Conservation (phyloP, 2,888 invertebrate genomes). For the Clunio marinus region DNA sequence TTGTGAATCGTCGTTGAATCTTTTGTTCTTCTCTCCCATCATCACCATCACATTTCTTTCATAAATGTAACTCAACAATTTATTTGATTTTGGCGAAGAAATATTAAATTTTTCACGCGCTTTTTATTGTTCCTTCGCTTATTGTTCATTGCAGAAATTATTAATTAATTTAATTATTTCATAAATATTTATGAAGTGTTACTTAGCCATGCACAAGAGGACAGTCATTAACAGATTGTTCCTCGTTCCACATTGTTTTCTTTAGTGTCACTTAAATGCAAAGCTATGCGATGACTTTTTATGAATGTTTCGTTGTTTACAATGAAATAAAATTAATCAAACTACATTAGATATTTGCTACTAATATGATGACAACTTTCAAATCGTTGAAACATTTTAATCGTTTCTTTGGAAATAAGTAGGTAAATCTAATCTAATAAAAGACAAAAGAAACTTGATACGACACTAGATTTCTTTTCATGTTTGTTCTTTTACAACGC, state of each 20-base stretch:
- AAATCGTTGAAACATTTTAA: too few relatives aligned
- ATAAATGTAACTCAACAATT: constrained; percentile 4
- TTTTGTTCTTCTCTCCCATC: not conserved
- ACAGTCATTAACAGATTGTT: constrained; percentile 11
- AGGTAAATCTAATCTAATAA: too few relatives aligned
- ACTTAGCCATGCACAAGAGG: not conserved
- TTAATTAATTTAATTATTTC: constrained; percentile 6
- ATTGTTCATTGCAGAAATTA: not conserved
- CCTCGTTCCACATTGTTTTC: not conserved
- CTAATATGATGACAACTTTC: too few relatives aligned
- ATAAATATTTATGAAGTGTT: constrained; percentile 27
- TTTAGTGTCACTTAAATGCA: not conserved
- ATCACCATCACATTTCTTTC: not conserved
- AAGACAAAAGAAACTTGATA: constrained; percentile 18
- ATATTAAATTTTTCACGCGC: constrained; percentile 38
- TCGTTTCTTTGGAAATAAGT: too few relatives aligned
- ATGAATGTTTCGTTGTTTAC: too few relatives aligned
- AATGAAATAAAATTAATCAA: too few relatives aligned
- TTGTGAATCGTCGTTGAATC: not conserved
- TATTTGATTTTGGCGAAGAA: not conserved
- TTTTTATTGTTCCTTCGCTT: constrained; percentile 26
- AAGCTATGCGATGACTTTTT: too few relatives aligned
- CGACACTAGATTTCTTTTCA: constrained; percentile 1
- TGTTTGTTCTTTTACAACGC: not conserved
- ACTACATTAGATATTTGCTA: too few relatives aligned